phyloP scores from a whole-genome alignment of 1,140 invertebrate genomes.

The Propsilocerus akamusi region DNA sequence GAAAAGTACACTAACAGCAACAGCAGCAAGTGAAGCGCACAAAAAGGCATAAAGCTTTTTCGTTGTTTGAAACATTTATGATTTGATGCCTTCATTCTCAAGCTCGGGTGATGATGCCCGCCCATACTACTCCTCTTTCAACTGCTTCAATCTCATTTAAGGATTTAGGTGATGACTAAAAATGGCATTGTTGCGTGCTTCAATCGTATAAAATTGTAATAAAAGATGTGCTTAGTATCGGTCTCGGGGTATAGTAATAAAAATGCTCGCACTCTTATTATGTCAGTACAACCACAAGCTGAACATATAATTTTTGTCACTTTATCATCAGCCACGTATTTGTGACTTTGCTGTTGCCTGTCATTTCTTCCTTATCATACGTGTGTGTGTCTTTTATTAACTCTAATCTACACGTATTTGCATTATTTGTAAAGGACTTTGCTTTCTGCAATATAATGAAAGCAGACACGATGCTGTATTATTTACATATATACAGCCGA shows the following conservation, averaged over 20 bases:
- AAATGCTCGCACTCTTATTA: not conserved
- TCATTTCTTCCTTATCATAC: not conserved
- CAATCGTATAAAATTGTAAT: not conserved
- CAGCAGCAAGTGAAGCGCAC: no score
- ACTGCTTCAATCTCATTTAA: no score
- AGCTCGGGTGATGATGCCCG: no score
- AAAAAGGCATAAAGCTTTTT: no score
- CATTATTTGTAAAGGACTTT: constrained; percentile 1
- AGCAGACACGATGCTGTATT: no score
- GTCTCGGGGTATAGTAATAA: not conserved
- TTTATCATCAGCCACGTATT: not conserved
- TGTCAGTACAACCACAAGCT: not conserved
- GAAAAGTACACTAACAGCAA: no score
- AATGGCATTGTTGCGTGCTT: not conserved
- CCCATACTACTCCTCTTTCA: no score
- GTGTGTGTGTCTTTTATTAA: not conserved
- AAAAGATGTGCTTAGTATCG: not conserved
- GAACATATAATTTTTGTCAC: not conserved
- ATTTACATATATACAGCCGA: no score
- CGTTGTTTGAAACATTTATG: no score
- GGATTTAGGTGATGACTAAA: not conserved
- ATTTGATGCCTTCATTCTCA: no score
- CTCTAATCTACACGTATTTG: constrained; percentile 1
- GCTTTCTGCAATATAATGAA: no score
- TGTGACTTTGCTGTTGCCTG: not conserved